Evolutionary conservation across 92 coral and sea anemone species (phyloP), one percentile per base, ranked within the genome.

Genomic region (Plumapathes pennacea): DNA sequence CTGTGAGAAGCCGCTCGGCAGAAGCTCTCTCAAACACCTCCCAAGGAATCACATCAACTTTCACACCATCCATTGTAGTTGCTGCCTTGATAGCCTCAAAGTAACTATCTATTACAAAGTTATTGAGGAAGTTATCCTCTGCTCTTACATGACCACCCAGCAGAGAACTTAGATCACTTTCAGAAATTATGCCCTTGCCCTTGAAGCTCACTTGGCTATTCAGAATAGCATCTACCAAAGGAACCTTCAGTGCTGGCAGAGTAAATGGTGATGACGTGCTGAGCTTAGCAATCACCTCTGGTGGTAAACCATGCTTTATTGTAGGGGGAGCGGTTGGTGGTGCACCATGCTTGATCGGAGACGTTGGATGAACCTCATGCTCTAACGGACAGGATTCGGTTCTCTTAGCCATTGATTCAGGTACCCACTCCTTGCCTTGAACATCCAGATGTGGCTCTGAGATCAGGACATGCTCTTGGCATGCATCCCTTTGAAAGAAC

Each of bases 81-180:
- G 32, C 39, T 26, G 42, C 29, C 28, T 59, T 43, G 14, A 77
- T 25, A 26, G 68, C 45, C 32, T 44, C 60, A 22, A 69, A 43
- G 54, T 68, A 68, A 40, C 27, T 44, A 30, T 69, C 77, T 26
- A 52, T 62, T 30, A 69, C 36, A 33, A 68, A 60, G 47, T 60
- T 77, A 7, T 65, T 46, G 20, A 77, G 46, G 48, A 50, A 77
- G 32, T 53, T 77, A 44, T 77, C 72, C 33, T 68, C 71, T 38
- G 72, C 11, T 40, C 15, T 45, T 60, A 54, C 45, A n/a, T 64
- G 50, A 39, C 60, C 70, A 43, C 66, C 78, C 33, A 54, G 53
- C 10, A 53, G 39, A 14, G 78, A 65, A 23, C 20, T 57, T 17
- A 77, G 51, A 22, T 69, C 72, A 36, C 45, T 60, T 11, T 10